Conservation (phyloP, 2,888 invertebrate species). For the Ochropacha duplaris region DNA sequence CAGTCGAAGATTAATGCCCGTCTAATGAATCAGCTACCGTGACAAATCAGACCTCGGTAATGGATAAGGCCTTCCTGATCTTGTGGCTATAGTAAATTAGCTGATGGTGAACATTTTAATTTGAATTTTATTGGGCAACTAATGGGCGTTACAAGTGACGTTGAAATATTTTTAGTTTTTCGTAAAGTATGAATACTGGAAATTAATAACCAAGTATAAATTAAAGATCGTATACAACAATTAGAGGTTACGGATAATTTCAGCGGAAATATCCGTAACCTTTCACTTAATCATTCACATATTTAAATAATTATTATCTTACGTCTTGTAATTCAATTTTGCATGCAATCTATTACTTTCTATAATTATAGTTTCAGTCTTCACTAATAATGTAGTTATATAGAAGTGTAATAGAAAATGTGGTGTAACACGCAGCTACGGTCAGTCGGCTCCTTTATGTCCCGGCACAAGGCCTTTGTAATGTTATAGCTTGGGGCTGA, state of each 20-base stretch:
- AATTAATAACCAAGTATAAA: too few species aligned
- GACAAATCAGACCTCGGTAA: slow-evolving; percentile 73
- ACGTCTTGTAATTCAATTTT: too few species aligned
- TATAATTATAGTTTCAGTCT: too few species aligned
- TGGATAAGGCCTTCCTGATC: slow-evolving; percentile 69
- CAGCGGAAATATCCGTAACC: too few species aligned
- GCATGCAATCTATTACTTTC: too few species aligned
- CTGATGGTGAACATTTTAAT: slow-evolving; percentile 51
- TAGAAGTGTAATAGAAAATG: not conserved
- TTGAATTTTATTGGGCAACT: slow-evolving; percentile 25
- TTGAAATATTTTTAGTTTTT: too few species aligned
- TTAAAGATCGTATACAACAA: too few species aligned
- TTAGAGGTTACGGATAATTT: too few species aligned
- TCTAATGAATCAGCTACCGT: slow-evolving; percentile 76
- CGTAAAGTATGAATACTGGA: too few species aligned
- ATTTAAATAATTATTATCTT: too few species aligned
- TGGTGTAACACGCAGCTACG: slow-evolving; percentile 7
- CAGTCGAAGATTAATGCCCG: slow-evolving; percentile 66
- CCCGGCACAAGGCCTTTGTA: slow-evolving; percentile 30
- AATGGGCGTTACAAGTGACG: too few species aligned
- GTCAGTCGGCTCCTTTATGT: slow-evolving; percentile 31
- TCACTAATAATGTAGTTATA: not conserved
- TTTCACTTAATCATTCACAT: too few species aligned
- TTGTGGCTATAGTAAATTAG: slow-evolving; percentile 64
- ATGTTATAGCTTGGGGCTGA: slow-evolving; percentile 24